These are phyloP conservation scores for Polylopha cassiicola DNA, from an alignment of 2,888 invertebrate genomes.

Conservation along the genomic window DNA sequence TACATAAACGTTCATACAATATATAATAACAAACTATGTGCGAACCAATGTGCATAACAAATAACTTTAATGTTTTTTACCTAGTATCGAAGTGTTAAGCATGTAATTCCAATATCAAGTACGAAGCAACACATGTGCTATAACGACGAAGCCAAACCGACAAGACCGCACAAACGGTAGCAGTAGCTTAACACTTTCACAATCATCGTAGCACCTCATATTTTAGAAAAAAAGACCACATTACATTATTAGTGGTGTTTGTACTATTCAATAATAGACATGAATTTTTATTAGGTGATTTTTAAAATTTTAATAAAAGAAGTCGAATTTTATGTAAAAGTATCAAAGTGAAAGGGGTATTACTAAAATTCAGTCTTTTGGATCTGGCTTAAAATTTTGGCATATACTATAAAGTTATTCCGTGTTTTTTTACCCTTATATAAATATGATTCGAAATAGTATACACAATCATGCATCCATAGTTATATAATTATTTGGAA, in stretches of 20 bases:
- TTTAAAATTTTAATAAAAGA: slow-evolving; percentile 7
- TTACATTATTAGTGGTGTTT: slow-evolving; percentile 32
- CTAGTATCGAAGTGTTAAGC: slow-evolving; percentile 11
- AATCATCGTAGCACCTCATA: slow-evolving; percentile 18
- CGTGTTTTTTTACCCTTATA: slow-evolving; percentile 4
- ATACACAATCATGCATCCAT: slow-evolving; percentile 24
- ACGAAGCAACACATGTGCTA: not conserved
- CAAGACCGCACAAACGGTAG: no score
- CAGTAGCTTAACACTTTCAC: slow-evolving; percentile 5
- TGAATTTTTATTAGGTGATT: slow-evolving; percentile 3
- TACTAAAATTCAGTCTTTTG: slow-evolving; percentile 40
- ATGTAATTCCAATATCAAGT: slow-evolving; percentile 5
- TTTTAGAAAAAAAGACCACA: slow-evolving; percentile 8
- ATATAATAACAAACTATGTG: slow-evolving; percentile 38
- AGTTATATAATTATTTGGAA: slow-evolving; percentile 24
- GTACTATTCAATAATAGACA: slow-evolving; percentile 53
- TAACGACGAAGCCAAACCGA: not conserved
- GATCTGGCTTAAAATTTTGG: slow-evolving; percentile 32
- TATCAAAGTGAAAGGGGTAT: slow-evolving; percentile 27
- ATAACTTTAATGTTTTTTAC: slow-evolving; percentile 22
- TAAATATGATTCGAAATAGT: slow-evolving; percentile 3
- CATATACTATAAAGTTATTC: slow-evolving; percentile 25
- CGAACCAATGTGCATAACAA: slow-evolving; percentile 53
- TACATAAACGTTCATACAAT: slow-evolving; percentile 39
- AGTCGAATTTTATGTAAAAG: slow-evolving; percentile 29